Evolutionary conservation across 2,113 vertebrate genomes (phyloP), one percentile per base, ranked within the genome.

Genomic region (Taurulus bubalis): DNA sequence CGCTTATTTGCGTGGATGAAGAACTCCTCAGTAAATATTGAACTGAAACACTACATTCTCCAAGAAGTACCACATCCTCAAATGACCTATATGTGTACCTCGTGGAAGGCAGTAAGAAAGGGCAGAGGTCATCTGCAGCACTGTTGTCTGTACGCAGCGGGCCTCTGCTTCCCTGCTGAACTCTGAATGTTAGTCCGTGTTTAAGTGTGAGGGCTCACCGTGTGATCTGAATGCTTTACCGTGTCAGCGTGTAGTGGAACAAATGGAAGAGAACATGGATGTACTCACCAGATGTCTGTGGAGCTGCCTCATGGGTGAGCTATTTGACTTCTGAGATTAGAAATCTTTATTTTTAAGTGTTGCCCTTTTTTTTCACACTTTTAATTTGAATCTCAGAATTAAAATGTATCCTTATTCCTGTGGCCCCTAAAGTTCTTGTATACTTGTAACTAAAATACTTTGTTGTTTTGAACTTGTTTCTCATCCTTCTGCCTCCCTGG

Each of bases 141-240:
- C 40, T 32, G 22, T 20, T 1, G 69, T 38, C 34, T 42, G 42
- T 26, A 20, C 55, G n/a, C 56, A 47, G 56, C 55, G 24, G n/a
- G 15, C 12, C 28, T 32, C 8, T 24, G 7, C 36, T 55, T 26
- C 24, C 65, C 28, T 11, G 53, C 34, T 49, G 28, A 62, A 28
- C 15, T 38, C 60, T 45, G 36, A 76, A 76, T 56, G 63, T 75
- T 5, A 20, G 42, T 49, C 12, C 8, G 15, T 26, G 14, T 53
- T 34, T 15, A 36, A 36, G 42, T 63, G 30, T 56, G 32, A 76
- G 49, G 74, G 62, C 63, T 66, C 74, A 55, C 34, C 10, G 62
- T 75, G n/a, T 64, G 45, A 51, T 53, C 60, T 75, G 47, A 75
- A 11, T 24, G 58, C 47, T 75, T 65, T 56, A 26, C 59, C 20